A percentile compares a stretch with the other conserved stretches of the same genome.
phyloP scores from a whole-genome alignment of 2,113 vertebrate genomes.

The Xenopus borealis region DNA sequence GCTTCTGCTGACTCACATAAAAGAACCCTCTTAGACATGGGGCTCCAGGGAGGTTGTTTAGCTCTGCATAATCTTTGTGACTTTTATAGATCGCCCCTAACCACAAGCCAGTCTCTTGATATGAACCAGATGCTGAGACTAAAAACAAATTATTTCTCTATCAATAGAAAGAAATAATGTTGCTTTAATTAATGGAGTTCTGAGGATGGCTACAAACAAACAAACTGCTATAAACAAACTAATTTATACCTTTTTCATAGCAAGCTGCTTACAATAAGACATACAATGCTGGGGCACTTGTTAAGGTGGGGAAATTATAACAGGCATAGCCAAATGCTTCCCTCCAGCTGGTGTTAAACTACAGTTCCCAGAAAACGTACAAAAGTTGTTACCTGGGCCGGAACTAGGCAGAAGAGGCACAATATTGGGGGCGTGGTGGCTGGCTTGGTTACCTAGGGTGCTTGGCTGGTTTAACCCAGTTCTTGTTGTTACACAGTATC shows the following conservation, averaged over 20 bases:
- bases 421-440: too few species aligned
- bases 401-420: too few species aligned
- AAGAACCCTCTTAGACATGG: slow-evolving; percentile 39
- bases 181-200: slow-evolving; percentile 43
- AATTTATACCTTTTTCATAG: slow-evolving; percentile 33
- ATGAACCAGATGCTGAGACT: slow-evolving; percentile 52
- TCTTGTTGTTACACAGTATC: too few species aligned
- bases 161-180: slow-evolving; percentile 37
- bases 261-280: slow-evolving; percentile 19
- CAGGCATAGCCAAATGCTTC: too few species aligned
- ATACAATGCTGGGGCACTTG: slow-evolving; percentile 7
- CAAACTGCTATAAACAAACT: slow-evolving; percentile 28
- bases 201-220: slow-evolving; percentile 39
- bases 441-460: too few species aligned
- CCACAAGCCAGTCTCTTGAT: slow-evolving; percentile 53
- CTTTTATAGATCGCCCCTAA: slow-evolving; percentile 47
- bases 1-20: slow-evolving; percentile 48
- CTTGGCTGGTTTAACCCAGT: too few species aligned
- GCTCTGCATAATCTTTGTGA: slow-evolving; percentile 50
- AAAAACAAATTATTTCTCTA: slow-evolving; percentile 48
- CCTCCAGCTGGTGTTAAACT: too few species aligned
- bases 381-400: too few species aligned
- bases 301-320: too few species aligned
- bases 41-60: slow-evolving; percentile 50
- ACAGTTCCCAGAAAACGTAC: too few species aligned